These are phyloP conservation scores for Pogoniulus pusillus DNA, from an alignment of 2,797 vertebrate genomes.

Conservation along the genomic window DNA sequence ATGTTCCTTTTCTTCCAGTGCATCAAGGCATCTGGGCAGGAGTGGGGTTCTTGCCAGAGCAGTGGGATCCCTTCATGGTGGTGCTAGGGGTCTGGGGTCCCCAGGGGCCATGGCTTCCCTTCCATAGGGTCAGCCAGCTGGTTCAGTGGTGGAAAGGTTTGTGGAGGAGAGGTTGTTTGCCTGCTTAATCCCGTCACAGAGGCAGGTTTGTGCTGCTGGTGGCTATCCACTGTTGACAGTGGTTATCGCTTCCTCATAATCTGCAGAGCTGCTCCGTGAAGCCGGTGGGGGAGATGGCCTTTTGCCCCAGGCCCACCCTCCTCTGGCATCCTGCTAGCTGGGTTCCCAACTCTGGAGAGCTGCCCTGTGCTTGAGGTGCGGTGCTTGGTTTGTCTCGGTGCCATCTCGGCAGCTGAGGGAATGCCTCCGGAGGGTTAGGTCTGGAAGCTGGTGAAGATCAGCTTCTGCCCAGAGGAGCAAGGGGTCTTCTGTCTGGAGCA, in stretches of 20 bases:
- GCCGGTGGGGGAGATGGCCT: background rate
- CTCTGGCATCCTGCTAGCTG: conserved; percentile 47
- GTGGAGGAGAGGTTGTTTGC: background rate
- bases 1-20: background rate
- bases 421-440: rapidly evolving
- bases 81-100: background rate
- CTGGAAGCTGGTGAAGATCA: background rate
- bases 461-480: background rate
- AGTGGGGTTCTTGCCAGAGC: background rate
- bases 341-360: conserved; percentile 10
- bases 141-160: background rate
- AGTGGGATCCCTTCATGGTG: rapidly evolving
- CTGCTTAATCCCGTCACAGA: rapidly evolving
- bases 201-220: background rate
- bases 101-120: rapidly evolving
- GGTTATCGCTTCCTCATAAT: background rate
- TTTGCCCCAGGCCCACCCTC: conserved; percentile 41
- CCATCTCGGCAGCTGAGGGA: background rate
- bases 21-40: background rate
- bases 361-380: background rate
- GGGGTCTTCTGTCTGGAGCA: background rate
- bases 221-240: background rate
- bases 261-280: background rate
- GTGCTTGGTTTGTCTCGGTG: background rate
- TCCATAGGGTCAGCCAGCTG: background rate